phyloP scores from a whole-genome alignment of 2,797 vertebrate species.

The Hyperoplus immaculatus region DNA sequence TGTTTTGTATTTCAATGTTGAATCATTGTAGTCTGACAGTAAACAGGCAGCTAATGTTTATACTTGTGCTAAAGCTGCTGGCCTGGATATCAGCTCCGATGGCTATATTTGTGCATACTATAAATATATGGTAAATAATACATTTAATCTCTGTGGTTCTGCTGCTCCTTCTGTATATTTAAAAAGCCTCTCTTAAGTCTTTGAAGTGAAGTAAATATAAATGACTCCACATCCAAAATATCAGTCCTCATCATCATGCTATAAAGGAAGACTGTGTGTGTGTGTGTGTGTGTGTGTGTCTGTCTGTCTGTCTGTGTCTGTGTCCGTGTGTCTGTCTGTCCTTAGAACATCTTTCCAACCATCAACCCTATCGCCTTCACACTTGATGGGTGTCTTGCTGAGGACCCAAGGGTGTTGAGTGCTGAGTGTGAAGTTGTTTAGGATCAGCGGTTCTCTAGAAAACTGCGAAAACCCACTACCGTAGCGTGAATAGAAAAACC shows the following conservation, averaged over 20 bases:
- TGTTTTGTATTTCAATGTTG: not conserved
- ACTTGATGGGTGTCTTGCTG: too few species aligned
- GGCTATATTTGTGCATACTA: not conserved
- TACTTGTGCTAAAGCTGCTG: constrained; percentile 2
- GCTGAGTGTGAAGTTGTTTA: too few species aligned
- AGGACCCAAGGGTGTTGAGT: too few species aligned
- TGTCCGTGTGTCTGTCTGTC: too few species aligned
- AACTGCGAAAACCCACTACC: too few species aligned
- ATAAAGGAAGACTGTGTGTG: not conserved
- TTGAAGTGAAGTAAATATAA: not conserved
- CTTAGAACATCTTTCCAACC: too few species aligned
- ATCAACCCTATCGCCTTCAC: too few species aligned
- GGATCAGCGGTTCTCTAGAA: too few species aligned
- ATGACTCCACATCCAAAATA: not conserved
- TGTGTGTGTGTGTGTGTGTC: not conserved
- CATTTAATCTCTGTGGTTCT: not conserved
- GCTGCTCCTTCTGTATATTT: not conserved
- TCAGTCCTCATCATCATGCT: not conserved
- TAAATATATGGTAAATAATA: not conserved
- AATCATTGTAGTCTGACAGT: not conserved
- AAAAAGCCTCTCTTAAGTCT: not conserved
- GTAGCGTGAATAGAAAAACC: too few species aligned
- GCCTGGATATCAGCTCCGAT: not conserved
- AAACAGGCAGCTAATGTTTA: not conserved
- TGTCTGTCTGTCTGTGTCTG: too few species aligned